A percentile compares a stretch with the other conserved stretches of the same genome.
phyloP scores from a whole-genome alignment of 1,140 invertebrate species.

The Cotesia typhae region DNA sequence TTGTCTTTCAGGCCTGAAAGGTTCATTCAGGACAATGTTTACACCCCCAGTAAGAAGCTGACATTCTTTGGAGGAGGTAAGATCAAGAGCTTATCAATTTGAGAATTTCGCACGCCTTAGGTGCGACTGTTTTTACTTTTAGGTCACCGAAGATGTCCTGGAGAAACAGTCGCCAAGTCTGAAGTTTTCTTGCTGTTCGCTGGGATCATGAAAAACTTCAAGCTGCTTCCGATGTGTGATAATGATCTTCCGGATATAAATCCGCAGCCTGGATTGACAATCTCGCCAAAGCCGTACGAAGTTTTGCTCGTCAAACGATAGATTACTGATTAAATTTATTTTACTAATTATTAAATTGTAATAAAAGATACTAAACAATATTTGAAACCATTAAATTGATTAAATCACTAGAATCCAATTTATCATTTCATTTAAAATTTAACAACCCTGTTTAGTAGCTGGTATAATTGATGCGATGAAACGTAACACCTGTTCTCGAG shows the following conservation, averaged over 20 bases:
- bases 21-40: slow-evolving; percentile 65
- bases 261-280: slow-evolving; percentile 50
- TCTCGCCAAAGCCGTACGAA: slow-evolving; percentile 57
- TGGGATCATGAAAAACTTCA: slow-evolving; percentile 71
- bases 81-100: slow-evolving; percentile 1
- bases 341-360: too few relatives aligned
- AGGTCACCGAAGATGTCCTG: slow-evolving; percentile 81
- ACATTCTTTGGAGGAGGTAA: slow-evolving; percentile 77
- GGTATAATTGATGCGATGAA: too few relatives aligned
- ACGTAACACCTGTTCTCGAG: too few relatives aligned
- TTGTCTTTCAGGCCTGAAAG: slow-evolving; percentile 79
- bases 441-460: too few relatives aligned
- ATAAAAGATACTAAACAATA: too few relatives aligned
- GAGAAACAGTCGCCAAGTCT: slow-evolving; percentile 76
- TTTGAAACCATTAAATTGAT: too few relatives aligned
- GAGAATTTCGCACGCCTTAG: too few relatives aligned
- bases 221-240: slow-evolving; percentile 54
- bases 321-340: too few relatives aligned
- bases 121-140: slow-evolving; percentile 44
- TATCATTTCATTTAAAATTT: too few relatives aligned
- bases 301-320: slow-evolving; percentile 46
- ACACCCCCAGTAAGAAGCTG: slow-evolving; percentile 64
- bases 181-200: slow-evolving; percentile 79
- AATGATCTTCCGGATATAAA: slow-evolving; percentile 46
- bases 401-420: too few relatives aligned